These are phyloP conservation scores for Drosophila ananassae DNA, from an alignment of 1,140 invertebrate species.

Conservation along the genomic window DNA sequence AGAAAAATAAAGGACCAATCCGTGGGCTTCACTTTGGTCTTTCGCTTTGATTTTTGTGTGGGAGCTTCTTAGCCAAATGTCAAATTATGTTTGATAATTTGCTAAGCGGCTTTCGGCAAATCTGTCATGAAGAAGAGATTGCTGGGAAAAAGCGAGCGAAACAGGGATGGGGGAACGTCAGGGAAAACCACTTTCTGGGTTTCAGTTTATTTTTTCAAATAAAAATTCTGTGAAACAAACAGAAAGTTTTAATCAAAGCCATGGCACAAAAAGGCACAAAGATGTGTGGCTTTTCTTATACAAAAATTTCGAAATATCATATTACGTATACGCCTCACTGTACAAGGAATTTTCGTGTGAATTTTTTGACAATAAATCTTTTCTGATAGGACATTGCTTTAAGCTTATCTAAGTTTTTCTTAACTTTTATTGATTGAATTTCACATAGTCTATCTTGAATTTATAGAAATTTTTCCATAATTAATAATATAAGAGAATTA, in stretches of 20 bases:
- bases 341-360: background rate
- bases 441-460: too few relatives aligned
- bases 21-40: background rate
- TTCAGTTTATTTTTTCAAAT: slow-evolving; percentile 11
- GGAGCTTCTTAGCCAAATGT: slow-evolving; percentile 8
- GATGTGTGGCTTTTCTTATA: background rate
- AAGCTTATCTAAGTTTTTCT: background rate
- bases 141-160: background rate
- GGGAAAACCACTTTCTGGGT: background rate
- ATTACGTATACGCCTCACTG: background rate
- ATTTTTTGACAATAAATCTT: background rate
- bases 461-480: too few relatives aligned
- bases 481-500: too few relatives aligned
- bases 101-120: slow-evolving; percentile 31
- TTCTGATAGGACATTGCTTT: too few relatives aligned
- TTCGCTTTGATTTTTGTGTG: background rate
- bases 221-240: background rate
- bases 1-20: background rate
- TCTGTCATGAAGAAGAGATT: slow-evolving; percentile 20
- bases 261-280: background rate
- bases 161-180: too few relatives aligned
- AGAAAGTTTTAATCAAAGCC: background rate
- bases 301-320: background rate
- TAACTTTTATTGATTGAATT: background rate
- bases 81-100: slow-evolving; percentile 50